Percentiles rank a stretch among this genome's conserved stretches.
These are phyloP conservation scores for Mylabris phalerata DNA, from an alignment of 1,140 invertebrate genomes.

Conservation along the genomic window DNA sequence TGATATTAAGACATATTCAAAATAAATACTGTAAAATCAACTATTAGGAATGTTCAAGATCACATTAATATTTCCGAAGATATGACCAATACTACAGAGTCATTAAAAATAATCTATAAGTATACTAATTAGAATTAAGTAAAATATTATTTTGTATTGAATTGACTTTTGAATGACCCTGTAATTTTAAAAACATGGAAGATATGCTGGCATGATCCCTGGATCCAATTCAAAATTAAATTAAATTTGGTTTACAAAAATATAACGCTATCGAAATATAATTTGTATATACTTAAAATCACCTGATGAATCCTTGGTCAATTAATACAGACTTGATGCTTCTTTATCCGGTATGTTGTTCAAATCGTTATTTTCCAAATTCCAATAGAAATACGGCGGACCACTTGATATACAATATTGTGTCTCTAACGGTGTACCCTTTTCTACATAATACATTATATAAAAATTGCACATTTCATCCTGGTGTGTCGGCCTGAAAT, in stretches of 20 bases:
- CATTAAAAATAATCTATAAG: no score
- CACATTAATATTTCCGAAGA: no score
- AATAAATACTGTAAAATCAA: no score
- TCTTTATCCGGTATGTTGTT: conserved; percentile 74
- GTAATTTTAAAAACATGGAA: no score
- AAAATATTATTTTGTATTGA: no score
- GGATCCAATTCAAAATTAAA: no score
- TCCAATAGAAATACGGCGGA: conserved; percentile 79
- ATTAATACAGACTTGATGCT: conserved; percentile 41
- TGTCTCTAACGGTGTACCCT: conserved; percentile 65
- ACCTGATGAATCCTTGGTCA: conserved; percentile 1
- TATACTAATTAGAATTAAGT: no score
- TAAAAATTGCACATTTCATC: conserved; percentile 99
- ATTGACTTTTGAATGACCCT: no score
- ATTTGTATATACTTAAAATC: not conserved
- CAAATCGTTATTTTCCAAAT: conserved; percentile 51
- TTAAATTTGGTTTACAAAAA: conserved; percentile 3
- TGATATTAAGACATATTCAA: no score
- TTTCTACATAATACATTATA: conserved; percentile 93
- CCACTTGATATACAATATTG: conserved; percentile 84
- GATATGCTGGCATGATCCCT: no score
- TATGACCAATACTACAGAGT: no score
- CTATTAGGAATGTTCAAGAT: no score
- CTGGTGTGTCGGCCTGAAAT: conserved; percentile 68
- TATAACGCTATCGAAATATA: conserved; percentile 7